Percentiles rank a stretch among this genome's conserved stretches.
These are phyloP conservation scores for Drosophila flavopinicola DNA, from an alignment of 2,888 invertebrate species.

Conservation along the genomic window DNA sequence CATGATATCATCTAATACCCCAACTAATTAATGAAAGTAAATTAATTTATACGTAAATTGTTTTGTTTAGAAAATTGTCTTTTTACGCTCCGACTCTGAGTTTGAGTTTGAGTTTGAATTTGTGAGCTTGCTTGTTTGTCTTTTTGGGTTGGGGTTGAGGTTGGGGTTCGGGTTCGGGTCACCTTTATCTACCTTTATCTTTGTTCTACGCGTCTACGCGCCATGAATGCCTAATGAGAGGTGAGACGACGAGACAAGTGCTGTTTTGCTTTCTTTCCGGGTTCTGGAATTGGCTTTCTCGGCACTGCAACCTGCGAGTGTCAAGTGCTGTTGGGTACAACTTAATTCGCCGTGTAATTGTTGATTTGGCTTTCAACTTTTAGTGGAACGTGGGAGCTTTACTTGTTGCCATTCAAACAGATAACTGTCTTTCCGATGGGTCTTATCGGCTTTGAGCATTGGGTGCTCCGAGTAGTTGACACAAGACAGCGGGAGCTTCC, in stretches of 20 bases:
- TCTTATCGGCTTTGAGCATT: constrained; percentile 33
- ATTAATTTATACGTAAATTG: constrained; percentile 82
- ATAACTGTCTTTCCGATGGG: constrained; percentile 36
- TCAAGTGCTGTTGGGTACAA: constrained; percentile 49
- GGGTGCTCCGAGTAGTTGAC: background rate
- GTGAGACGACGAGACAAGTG: constrained; percentile 21
- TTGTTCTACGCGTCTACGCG: constrained; percentile 66
- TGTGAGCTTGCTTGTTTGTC: no score
- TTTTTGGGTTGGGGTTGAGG: constrained; percentile 7
- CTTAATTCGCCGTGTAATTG: constrained; percentile 64
- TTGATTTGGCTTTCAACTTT: constrained; percentile 62
- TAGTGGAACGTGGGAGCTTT: constrained; percentile 78
- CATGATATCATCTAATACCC: constrained; percentile 66
- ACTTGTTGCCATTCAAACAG: constrained; percentile 32
- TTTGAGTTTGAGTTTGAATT: constrained; percentile 17
- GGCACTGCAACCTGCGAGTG: constrained; percentile 16
- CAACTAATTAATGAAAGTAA: constrained; percentile 83
- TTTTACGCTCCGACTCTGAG: constrained; percentile 18
- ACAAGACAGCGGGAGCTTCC: constrained; percentile 18
- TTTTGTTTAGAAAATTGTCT: constrained; percentile 68
- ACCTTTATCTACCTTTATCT: constrained; percentile 66
- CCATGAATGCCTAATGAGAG: constrained; percentile 70
- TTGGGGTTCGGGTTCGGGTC: constrained; percentile 11
- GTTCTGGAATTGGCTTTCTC: constrained; percentile 37
- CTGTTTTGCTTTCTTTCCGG: constrained; percentile 26